Evolutionary conservation across 2,113 vertebrate genomes (phyloP).

Genomic region (Aphyosemion australe): DNA sequence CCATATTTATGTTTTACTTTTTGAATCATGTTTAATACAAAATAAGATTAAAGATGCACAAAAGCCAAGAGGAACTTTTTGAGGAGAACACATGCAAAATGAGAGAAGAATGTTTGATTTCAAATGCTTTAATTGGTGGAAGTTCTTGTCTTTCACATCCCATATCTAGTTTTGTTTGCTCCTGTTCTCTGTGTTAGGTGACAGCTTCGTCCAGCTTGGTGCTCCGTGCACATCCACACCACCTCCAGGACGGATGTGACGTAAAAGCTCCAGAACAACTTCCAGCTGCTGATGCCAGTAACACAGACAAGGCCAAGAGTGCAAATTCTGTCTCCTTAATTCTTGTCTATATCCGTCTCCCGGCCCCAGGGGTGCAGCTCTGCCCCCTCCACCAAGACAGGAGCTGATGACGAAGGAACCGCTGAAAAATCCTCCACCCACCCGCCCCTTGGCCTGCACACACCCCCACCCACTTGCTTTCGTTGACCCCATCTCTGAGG

Average conservation of each 20-base stretch:
- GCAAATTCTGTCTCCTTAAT: slow-evolving; percentile 67
- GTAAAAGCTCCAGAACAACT: slow-evolving; percentile 39
- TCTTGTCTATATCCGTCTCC: slow-evolving; percentile 77
- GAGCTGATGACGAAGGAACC: slow-evolving; percentile 60
- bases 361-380: slow-evolving; percentile 44
- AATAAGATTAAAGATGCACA: too few species aligned
- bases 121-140: too few species aligned
- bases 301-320: slow-evolving; percentile 65
- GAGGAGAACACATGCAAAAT: neutral
- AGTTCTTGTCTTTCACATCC: too few species aligned
- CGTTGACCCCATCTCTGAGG: slow-evolving; percentile 65
- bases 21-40: too few species aligned
- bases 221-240: slow-evolving; percentile 1
- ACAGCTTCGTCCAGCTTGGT: slow-evolving; percentile 44
- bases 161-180: too few species aligned
- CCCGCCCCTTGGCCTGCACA: neutral
- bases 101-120: too few species aligned
- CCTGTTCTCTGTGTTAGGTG: slow-evolving; percentile 17
- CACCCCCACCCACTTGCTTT: slow-evolving; percentile 54
- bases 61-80: too few species aligned
- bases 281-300: slow-evolving; percentile 76
- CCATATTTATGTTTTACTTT: too few species aligned
- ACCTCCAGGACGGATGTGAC: slow-evolving; percentile 45
- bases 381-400: slow-evolving; percentile 52
- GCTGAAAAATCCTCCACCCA: slow-evolving; percentile 52